These are phyloP conservation scores for Toxotes chatareus DNA, from an alignment of 2,113 vertebrate genomes.

Conservation along the genomic window DNA sequence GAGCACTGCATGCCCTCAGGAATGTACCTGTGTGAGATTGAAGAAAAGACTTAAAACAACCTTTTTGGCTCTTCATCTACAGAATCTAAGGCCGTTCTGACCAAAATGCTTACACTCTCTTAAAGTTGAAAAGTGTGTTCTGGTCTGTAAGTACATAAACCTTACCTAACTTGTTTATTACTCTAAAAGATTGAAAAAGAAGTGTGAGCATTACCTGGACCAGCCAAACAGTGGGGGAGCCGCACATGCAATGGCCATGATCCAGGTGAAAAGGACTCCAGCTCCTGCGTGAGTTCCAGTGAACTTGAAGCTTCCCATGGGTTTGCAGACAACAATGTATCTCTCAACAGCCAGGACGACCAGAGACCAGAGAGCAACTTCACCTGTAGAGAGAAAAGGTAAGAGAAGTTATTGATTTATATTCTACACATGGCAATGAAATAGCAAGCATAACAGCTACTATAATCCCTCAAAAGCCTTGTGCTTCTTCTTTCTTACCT, in stretches of 20 bases:
- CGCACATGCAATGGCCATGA: conserved; percentile 84
- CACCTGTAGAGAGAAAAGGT: conserved; percentile 58
- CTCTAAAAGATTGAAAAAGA: background rate
- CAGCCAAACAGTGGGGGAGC: conserved; percentile 85
- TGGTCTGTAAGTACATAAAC: background rate
- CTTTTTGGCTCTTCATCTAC: background rate
- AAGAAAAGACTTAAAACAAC: background rate
- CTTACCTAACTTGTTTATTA: background rate
- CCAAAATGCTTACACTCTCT: background rate
- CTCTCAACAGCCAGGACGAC: conserved; percentile 87
- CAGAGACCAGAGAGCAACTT: conserved; percentile 87
- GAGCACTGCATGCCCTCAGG: conserved; percentile 87
- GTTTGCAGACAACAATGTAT: conserved; percentile 88
- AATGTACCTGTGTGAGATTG: conserved; percentile 77
- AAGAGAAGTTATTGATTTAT: background rate
- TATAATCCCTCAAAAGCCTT: background rate
- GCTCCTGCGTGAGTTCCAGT: conserved; percentile 74
- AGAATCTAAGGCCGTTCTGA: background rate
- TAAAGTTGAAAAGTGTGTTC: background rate
- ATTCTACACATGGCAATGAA: background rate
- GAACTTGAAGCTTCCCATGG: conserved; percentile 88
- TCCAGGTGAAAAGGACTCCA: conserved; percentile 85
- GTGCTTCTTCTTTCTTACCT: conserved; percentile 56
- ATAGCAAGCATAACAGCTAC: background rate
- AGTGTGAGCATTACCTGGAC: conserved; percentile 79